Evolutionary conservation across 2,113 vertebrate genomes (phyloP).

Genomic region (Oenanthe oenanthe): DNA sequence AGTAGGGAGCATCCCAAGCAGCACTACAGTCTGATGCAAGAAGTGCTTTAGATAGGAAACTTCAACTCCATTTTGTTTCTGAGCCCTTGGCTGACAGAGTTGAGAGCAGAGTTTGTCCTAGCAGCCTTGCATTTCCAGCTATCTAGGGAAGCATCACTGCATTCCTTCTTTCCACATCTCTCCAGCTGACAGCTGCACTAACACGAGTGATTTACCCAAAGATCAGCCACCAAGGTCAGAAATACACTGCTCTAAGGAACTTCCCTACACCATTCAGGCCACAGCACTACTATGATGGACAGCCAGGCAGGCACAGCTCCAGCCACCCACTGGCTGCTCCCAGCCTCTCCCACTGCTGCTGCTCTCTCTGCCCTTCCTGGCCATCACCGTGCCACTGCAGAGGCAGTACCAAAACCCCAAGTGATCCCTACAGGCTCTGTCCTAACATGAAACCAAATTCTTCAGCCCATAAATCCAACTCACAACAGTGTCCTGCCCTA

Average conservation of each 20-base stretch:
- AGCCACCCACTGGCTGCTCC: background rate
- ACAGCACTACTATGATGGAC: background rate
- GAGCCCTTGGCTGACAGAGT: background rate
- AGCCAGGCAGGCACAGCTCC: background rate
- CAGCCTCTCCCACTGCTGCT: background rate
- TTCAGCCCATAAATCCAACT: background rate
- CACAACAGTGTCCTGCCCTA: background rate
- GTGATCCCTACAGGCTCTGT: background rate
- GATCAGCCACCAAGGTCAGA: background rate
- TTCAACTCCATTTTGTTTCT: background rate
- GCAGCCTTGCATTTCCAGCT: background rate
- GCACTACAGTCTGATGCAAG: background rate
- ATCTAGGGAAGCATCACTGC: background rate
- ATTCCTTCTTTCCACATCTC: background rate
- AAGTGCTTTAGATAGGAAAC: background rate
- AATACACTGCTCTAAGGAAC: background rate
- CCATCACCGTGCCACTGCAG: accelerated
- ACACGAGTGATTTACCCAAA: background rate
- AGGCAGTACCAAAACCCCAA: background rate
- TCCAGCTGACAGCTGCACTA: background rate
- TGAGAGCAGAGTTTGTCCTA: background rate
- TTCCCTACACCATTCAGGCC: background rate
- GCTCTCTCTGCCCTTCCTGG: background rate
- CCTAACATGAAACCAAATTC: background rate
- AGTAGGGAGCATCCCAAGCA: background rate